Evolutionary conservation across 2,797 vertebrate genomes (phyloP), one percentile per base, ranked within the genome.

Genomic region (Chelon labrosus): DNA sequence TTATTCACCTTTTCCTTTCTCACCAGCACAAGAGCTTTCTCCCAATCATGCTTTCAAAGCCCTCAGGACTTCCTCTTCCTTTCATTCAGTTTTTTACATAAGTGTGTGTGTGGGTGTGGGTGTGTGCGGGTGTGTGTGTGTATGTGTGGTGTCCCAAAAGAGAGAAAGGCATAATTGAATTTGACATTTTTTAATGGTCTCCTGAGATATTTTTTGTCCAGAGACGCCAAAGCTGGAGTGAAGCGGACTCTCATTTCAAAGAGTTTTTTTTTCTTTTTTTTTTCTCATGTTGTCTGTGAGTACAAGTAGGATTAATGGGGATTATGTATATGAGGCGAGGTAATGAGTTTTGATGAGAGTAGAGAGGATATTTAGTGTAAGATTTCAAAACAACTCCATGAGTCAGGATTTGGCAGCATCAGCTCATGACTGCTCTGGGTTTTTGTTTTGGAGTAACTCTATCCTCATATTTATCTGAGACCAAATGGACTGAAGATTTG

Each of bases 51-150:
- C 89, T 93, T 93, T 92, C 88, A 91, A 92, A 92, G 84, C 82
- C 90, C 81, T 92, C 89, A 82, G 89, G 83, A 94, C 89, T 94
- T 94, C 93, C 93, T 94, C 87, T 93, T 89, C 88, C 83, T 92
- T 94, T 93, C 86, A 89, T 82, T 87, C 72, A 81, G 4, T 25
- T 73, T 86, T 89, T 64, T 79, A 81, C 77, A 78, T 64, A 83
- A 87, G 84, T 89, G 80, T 84, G 88, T 70, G 70, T 64, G 66
- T 52, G 77, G 68, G 64, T 75, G 73, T 77, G 79, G 73, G 79
- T 51, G 77, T 73, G 72, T 70, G 85, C 77, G 82, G 79, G 79
- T 85, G 83, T 81, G 65, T 72, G 79, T 73, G 74, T 50, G 46
- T 74, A 80, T 54, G 86, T 67, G 82, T 58, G 80, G 70, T 60